Evolutionary conservation across 1,140 invertebrate genomes (phyloP).

Genomic region (Theocolax elegans): DNA sequence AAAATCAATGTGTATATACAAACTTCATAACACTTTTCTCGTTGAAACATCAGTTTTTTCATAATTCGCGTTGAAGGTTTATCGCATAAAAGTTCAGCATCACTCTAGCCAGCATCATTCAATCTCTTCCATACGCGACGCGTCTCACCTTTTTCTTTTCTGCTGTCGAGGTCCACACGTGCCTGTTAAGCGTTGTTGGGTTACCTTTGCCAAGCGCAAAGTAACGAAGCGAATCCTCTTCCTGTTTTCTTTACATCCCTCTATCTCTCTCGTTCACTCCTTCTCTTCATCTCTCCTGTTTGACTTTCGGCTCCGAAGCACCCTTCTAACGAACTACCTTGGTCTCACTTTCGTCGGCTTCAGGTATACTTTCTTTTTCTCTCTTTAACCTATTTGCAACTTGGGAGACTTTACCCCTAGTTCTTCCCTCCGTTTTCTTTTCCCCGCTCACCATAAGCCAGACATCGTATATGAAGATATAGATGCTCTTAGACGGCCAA

Average conservation of each 20-base stretch:
- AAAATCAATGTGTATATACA: too few relatives aligned
- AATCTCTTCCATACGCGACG: too few relatives aligned
- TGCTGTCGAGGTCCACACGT: neutral
- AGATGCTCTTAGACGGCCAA: neutral
- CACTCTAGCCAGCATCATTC: too few relatives aligned
- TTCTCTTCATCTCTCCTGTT: neutral
- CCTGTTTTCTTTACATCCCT: too few relatives aligned
- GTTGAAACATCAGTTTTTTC: too few relatives aligned
- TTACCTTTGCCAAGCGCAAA: neutral
- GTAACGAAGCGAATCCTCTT: conserved; percentile 7
- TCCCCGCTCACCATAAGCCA: neutral
- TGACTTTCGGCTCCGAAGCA: conserved; percentile 6
- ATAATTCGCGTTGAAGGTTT: too few relatives aligned
- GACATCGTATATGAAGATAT: neutral
- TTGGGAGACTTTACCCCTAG: too few relatives aligned
- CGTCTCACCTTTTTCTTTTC: neutral
- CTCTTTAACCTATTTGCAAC: neutral
- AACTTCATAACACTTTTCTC: too few relatives aligned
- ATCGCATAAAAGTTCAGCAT: too few relatives aligned
- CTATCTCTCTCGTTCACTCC: too few relatives aligned
- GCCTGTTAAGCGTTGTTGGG: neutral
- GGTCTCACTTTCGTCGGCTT: neutral
- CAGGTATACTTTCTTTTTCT: neutral
- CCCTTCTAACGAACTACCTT: conserved; percentile 23
- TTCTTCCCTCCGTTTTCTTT: neutral